phyloP scores from a whole-genome alignment of 2,888 invertebrate species.

The Microplitis manilae region DNA sequence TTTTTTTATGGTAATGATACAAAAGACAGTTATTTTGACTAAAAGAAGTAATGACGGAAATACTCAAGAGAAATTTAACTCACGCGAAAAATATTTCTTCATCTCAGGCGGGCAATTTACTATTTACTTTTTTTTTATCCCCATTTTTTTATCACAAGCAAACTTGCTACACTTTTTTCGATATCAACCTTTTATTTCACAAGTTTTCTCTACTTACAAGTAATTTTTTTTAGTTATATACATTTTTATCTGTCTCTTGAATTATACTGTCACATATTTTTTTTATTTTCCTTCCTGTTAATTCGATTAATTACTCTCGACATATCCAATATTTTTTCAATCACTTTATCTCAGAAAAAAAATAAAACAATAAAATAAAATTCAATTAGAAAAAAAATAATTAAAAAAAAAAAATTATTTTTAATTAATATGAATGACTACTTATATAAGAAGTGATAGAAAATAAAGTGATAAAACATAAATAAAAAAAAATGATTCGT shows the following conservation, averaged over 20 bases:
- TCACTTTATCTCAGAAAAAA: neutral
- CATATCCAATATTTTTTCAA: neutral
- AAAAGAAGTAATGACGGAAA: neutral
- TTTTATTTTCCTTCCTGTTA: neutral
- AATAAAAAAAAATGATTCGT: neutral
- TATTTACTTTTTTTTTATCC: neutral
- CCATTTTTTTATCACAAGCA: neutral
- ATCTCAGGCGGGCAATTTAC: neutral
- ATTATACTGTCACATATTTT: neutral
- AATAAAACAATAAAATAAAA: neutral
- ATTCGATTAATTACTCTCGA: neutral
- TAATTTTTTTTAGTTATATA: neutral
- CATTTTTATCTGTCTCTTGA: neutral
- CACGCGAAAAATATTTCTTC: neutral
- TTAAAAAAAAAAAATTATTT: neutral
- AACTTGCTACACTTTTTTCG: neutral
- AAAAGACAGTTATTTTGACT: neutral
- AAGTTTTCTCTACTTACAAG: neutral
- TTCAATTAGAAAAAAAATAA: neutral
- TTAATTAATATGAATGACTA: too few species aligned
- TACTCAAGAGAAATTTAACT: constrained; percentile 1
- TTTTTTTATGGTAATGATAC: neutral
- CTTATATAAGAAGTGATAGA: neutral
- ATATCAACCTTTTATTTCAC: neutral
- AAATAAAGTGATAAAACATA: neutral